A percentile compares a stretch with the other conserved stretches of the same genome.
These are phyloP conservation scores for Podarcis muralis DNA, from an alignment of 2,113 vertebrate genomes.

Conservation along the genomic window DNA sequence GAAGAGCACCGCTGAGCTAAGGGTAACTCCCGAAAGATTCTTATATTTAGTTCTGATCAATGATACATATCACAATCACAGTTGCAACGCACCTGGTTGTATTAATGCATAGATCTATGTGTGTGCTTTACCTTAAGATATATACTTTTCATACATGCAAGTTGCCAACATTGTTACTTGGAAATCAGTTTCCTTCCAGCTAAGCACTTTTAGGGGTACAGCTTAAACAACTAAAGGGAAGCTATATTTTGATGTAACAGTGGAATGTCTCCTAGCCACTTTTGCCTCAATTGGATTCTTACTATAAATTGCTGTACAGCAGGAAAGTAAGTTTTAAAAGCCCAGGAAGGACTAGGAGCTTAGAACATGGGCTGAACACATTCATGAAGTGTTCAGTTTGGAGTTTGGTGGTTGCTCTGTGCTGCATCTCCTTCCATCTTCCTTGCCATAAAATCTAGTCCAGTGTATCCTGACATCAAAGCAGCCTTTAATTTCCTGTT, in stretches of 20 bases:
- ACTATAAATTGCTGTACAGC: constrained; percentile 31
- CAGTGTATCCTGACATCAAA: background rate
- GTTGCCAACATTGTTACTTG: background rate
- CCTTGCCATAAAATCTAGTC: background rate
- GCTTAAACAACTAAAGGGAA: constrained; percentile 52
- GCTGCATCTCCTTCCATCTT: background rate
- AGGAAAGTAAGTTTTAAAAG: background rate
- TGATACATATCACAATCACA: constrained; percentile 73
- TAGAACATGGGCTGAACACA: constrained; percentile 4
- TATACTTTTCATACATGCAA: constrained; percentile 40
- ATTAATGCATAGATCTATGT: constrained; percentile 67
- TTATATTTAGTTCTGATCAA: constrained; percentile 71
- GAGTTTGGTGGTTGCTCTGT: background rate
- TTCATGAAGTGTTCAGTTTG: background rate
- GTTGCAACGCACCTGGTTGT: constrained; percentile 69
- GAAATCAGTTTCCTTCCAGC: background rate
- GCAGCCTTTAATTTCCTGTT: background rate
- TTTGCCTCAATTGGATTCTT: constrained; percentile 46
- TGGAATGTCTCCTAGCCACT: constrained; percentile 9
- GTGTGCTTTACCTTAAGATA: constrained; percentile 62
- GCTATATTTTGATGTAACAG: constrained; percentile 48
- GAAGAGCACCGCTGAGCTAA: constrained; percentile 73
- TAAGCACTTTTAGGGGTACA: background rate
- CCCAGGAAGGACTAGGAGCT: background rate
- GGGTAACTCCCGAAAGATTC: constrained; percentile 74